Evolutionary conservation across 2,797 vertebrate genomes (phyloP).

Genomic region (Manis crassicaudata): DNA sequence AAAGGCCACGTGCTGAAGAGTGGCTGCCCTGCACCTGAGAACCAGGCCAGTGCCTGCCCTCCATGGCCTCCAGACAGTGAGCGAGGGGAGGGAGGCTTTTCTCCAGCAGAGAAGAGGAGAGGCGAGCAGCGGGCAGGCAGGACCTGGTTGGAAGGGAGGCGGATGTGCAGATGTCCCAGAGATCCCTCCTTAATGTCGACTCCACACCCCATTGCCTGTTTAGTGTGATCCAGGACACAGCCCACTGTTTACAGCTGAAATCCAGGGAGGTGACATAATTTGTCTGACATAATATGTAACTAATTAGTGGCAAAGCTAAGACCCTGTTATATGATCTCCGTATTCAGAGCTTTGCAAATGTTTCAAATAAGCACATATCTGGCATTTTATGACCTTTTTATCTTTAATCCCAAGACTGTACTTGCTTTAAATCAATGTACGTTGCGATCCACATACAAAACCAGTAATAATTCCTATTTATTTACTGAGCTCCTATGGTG

Average conservation of each 20-base stretch:
- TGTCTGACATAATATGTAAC: background rate
- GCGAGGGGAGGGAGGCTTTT: no score
- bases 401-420: background rate
- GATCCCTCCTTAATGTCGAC: accelerated
- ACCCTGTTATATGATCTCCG: background rate
- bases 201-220: no score
- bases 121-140: background rate
- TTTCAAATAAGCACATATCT: background rate
- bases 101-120: background rate
- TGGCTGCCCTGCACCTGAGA: no score
- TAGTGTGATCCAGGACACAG: background rate
- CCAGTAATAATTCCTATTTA: background rate
- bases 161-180: background rate
- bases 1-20: no score
- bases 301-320: background rate
- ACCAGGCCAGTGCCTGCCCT: accelerated
- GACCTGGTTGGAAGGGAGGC: accelerated
- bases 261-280: background rate
- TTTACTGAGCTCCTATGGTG: background rate
- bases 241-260: background rate
- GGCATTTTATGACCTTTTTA: background rate
- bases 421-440: background rate
- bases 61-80: accelerated
- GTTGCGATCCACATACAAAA: no score
- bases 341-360: background rate